A percentile compares a stretch with the other conserved stretches of the same genome.
phyloP scores from a whole-genome alignment of 1,140 invertebrate species.

The Stratiolaelaps scimitus region DNA sequence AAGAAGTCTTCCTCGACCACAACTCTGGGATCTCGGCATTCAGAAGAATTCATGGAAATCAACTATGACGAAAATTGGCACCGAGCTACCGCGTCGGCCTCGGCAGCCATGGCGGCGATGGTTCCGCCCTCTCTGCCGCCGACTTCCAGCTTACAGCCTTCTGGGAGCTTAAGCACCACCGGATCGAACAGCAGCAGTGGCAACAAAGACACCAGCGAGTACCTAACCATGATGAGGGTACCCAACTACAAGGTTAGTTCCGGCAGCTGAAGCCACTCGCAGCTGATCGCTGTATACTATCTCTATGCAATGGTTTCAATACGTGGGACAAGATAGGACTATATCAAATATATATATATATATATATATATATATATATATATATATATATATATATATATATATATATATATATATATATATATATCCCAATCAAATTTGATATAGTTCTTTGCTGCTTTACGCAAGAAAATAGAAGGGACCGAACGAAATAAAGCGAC shows the following conservation, averaged over 20 bases:
- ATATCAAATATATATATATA: too few species aligned
- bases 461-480: too few species aligned
- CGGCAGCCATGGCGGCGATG: background rate
- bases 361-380: too few species aligned
- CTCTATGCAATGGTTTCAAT: too few species aligned
- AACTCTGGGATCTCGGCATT: conserved; percentile 37
- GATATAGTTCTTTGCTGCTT: too few species aligned
- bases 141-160: background rate
- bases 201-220: conserved; percentile 18
- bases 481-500: too few species aligned
- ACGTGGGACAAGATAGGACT: too few species aligned
- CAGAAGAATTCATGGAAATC: conserved; percentile 37
- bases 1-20: conserved; percentile 51
- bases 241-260: conserved; percentile 23
- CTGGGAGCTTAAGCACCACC: background rate
- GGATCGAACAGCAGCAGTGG: conserved; percentile 17
- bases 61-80: conserved; percentile 36
- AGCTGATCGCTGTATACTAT: too few species aligned
- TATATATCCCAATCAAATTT: too few species aligned
- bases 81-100: conserved; percentile 1
- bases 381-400: too few species aligned
- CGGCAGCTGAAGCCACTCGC: background rate
- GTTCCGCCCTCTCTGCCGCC: background rate
- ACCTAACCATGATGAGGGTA: conserved; percentile 13
- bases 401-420: too few species aligned